A percentile compares a stretch with the other conserved stretches of the same genome.
phyloP scores from a whole-genome alignment of 37 sponge, comb jelly and placozoan species.

The Cladorhizidae sp. region DNA sequence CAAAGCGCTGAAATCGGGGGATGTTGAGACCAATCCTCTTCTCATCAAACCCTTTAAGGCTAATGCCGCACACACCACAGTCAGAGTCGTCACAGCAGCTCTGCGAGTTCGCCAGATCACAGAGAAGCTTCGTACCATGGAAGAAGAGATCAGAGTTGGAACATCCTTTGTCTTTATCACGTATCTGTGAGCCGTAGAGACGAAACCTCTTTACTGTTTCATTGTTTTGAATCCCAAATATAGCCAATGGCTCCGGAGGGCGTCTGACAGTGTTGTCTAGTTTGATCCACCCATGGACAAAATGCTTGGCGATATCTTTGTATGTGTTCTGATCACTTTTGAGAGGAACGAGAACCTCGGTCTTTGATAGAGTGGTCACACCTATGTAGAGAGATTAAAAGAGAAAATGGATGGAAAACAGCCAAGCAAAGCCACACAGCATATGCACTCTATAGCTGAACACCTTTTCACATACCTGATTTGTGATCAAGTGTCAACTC shows the following conservation, averaged over 20 bases:
- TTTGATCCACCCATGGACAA: constrained; percentile 43
- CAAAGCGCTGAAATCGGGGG: constrained; percentile 63
- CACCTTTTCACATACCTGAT: too few relatives aligned
- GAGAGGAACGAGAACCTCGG: too few relatives aligned
- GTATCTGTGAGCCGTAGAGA: constrained; percentile 7
- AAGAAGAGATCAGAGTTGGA: constrained; percentile 35
- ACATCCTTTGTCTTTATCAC: constrained; percentile 5
- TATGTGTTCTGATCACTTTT: too few relatives aligned
- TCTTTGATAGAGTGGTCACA: too few relatives aligned
- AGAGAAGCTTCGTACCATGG: constrained; percentile 34
- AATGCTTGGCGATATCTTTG: constrained; percentile 34
- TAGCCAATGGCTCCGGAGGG: constrained; percentile 42
- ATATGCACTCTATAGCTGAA: too few relatives aligned
- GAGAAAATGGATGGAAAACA: too few relatives aligned
- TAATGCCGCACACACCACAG: constrained; percentile 58
- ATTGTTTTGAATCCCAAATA: constrained; percentile 44
- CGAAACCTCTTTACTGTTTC: constrained; percentile 7
- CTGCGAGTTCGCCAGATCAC: neutral
- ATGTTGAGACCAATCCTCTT: constrained; percentile 35
- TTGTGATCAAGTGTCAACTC: too few relatives aligned
- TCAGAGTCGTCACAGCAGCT: constrained; percentile 10
- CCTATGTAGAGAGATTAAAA: too few relatives aligned
- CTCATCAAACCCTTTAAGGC: constrained; percentile 33
- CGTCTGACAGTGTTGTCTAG: neutral
- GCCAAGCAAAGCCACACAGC: too few relatives aligned